Conservation (phyloP, 2,888 invertebrate species). For the Anticlea derivata region DNA sequence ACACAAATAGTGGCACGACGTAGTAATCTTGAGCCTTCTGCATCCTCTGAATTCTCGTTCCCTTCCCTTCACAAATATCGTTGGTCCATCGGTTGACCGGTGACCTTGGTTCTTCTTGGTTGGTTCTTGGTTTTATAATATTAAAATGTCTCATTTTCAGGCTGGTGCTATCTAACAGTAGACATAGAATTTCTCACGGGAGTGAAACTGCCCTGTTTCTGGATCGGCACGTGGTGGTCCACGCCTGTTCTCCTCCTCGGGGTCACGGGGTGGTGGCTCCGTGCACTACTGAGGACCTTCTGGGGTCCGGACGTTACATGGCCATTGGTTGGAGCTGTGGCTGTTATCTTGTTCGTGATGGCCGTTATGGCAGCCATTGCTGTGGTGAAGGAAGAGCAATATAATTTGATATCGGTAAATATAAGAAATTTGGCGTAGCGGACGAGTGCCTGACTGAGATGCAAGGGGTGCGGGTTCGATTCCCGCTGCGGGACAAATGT, state of each 20-base stretch:
- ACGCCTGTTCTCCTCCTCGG: constrained; percentile 64
- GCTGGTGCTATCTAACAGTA: constrained; percentile 66
- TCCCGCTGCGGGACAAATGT: no score
- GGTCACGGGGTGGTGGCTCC: constrained; percentile 73
- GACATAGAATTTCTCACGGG: constrained; percentile 76
- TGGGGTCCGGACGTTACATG: constrained; percentile 59
- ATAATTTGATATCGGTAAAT: constrained; percentile 67
- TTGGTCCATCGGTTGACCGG: no score
- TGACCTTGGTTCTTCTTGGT: no score
- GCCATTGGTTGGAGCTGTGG: constrained; percentile 64
- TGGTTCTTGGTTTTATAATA: not conserved
- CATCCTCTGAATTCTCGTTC: no score
- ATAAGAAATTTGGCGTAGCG: not conserved
- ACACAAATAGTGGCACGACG: no score
- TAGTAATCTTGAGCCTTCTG: no score
- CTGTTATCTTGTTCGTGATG: constrained; percentile 63
- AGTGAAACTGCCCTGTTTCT: constrained; percentile 61
- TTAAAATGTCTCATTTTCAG: constrained; percentile 48
- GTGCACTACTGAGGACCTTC: constrained; percentile 53
- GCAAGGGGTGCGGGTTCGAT: no score
- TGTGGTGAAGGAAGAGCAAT: constrained; percentile 76
- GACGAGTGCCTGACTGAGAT: no score
- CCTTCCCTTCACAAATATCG: no score
- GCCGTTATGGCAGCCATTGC: constrained; percentile 67
- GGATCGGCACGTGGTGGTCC: constrained; percentile 68